phyloP scores from a whole-genome alignment of 1,140 invertebrate species.

The Littorina saxatilis region DNA sequence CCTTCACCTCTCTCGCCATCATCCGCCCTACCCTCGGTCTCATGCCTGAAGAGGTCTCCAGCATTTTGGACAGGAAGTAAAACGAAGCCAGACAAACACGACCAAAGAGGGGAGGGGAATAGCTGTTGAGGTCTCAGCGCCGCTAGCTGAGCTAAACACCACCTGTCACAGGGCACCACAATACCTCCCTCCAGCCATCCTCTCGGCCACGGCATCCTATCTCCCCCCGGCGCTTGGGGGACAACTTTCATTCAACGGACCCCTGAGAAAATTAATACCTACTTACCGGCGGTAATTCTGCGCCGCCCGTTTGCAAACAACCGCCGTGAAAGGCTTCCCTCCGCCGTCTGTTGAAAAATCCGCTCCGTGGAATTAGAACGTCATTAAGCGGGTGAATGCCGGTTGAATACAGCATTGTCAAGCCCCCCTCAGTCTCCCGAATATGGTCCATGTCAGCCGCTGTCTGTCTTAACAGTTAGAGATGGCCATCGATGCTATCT shows the following conservation, averaged over 20 bases:
- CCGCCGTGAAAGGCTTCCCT: not conserved
- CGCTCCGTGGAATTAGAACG: not conserved
- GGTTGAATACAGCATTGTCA: not conserved
- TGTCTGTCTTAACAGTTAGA: not conserved
- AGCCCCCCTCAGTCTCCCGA: not conserved
- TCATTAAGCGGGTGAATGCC: not conserved
- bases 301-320: slow-evolving; percentile 33
- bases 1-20: too few species aligned
- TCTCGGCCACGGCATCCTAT: not conserved
- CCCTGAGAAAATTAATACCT: slow-evolving; percentile 23
- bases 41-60: too few species aligned
- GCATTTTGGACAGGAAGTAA: not conserved
- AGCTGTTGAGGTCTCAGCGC: not conserved
- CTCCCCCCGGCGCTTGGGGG: not conserved
- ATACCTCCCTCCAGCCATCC: not conserved
- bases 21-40: too few species aligned
- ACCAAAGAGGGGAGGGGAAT: not conserved
- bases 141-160: slow-evolving; percentile 23
- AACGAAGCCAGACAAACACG: not conserved
- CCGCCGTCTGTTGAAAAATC: not conserved
- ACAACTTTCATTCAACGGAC: slow-evolving; percentile 4
- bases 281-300: slow-evolving; percentile 17
- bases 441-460: not conserved
- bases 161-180: not conserved
- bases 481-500: not conserved